Evolutionary conservation across 2,888 invertebrate genomes (phyloP).

Genomic region (Acrocyrtus sp.): DNA sequence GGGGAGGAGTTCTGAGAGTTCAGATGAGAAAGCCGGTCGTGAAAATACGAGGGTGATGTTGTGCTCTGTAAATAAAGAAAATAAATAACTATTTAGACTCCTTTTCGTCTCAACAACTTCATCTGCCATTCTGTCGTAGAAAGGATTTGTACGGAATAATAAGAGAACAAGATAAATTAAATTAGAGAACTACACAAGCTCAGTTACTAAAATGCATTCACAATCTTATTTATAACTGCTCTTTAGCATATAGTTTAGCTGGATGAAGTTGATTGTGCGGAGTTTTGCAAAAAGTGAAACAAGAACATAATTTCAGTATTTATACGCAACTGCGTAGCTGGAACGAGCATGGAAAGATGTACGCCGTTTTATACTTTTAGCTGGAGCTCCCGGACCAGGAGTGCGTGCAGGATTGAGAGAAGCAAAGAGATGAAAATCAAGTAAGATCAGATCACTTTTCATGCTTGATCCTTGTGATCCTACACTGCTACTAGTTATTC

Average conservation of each 20-base stretch:
- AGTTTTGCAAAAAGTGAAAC: no score
- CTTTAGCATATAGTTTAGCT: neutral
- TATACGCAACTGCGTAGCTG: no score
- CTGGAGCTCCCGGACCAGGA: neutral
- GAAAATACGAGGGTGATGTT: conserved; percentile 60
- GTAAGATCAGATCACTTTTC: neutral
- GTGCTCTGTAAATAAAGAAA: conserved; percentile 53
- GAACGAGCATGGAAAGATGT: neutral
- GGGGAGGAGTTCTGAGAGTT: conserved; percentile 59
- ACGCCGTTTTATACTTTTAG: neutral
- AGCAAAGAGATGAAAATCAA: neutral
- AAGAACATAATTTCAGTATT: no score
- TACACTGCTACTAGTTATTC: neutral
- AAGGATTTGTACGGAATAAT: neutral
- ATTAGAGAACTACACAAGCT: neutral
- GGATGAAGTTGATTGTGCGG: no score
- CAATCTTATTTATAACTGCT: neutral
- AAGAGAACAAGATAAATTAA: neutral
- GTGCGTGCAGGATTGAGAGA: no score
- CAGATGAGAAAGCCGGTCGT: conserved; percentile 60
- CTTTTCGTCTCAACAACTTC: conserved; percentile 46
- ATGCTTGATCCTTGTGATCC: neutral
- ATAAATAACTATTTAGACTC: conserved; percentile 55
- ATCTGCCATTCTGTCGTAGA: conserved; percentile 1
- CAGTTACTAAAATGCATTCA: no score